Evolutionary conservation across 2,888 invertebrate species (phyloP).

Genomic region (Lacanobia wlatinum): DNA sequence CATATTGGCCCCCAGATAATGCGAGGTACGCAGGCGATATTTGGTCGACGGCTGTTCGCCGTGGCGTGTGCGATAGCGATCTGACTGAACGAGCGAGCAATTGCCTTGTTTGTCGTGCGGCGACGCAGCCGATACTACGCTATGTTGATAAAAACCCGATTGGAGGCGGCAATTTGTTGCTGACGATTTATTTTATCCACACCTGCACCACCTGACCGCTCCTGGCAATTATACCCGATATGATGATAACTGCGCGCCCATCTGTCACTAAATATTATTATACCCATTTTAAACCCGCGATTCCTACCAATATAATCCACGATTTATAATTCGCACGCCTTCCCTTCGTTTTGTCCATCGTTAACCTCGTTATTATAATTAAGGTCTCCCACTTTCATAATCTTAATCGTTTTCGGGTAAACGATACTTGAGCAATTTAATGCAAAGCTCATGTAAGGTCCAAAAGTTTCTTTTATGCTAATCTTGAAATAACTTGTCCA

Average conservation of each 20-base stretch:
- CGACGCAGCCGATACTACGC: slow-evolving; percentile 61
- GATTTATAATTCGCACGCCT: slow-evolving; percentile 28
- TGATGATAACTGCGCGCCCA: slow-evolving; percentile 43
- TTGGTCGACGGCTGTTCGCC: slow-evolving; percentile 69
- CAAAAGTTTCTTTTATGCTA: slow-evolving; percentile 47
- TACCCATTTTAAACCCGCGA: slow-evolving; percentile 24
- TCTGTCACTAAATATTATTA: slow-evolving; percentile 52
- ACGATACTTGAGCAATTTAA: slow-evolving; percentile 34
- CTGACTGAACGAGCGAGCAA: slow-evolving; percentile 79
- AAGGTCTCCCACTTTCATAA: slow-evolving; percentile 50
- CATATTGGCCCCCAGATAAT: slow-evolving; percentile 73
- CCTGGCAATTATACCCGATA: slow-evolving; percentile 58
- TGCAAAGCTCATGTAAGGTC: slow-evolving; percentile 38
- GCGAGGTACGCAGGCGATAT: slow-evolving; percentile 67
- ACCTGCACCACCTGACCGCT: slow-evolving; percentile 45
- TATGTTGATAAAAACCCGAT: slow-evolving; percentile 61
- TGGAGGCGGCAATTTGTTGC: slow-evolving; percentile 71
- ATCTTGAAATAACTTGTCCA: slow-evolving; percentile 47
- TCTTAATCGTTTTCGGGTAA: slow-evolving; percentile 42
- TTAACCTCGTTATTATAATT: slow-evolving; percentile 55
- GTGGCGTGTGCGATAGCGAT: slow-evolving; percentile 82
- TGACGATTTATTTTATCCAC: slow-evolving; percentile 63
- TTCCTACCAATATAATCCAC: slow-evolving; percentile 30
- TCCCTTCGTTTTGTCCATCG: slow-evolving; percentile 45
- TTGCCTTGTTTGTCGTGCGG: slow-evolving; percentile 86